These are phyloP conservation scores for Pteromalus puparum DNA, from an alignment of 1,140 invertebrate genomes.

Conservation along the genomic window DNA sequence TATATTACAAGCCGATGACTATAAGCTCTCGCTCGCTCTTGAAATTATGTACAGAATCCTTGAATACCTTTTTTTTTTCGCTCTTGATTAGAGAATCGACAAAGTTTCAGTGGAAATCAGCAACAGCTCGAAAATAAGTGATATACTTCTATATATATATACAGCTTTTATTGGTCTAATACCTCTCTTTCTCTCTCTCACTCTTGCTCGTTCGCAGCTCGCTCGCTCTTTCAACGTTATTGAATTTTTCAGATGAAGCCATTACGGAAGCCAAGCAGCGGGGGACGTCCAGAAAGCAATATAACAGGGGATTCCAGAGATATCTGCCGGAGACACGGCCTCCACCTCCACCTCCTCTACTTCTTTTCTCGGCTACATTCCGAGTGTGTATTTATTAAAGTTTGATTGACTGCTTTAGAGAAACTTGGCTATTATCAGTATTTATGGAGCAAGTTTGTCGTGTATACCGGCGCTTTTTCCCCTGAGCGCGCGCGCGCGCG, in stretches of 20 bases:
- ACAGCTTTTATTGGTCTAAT: not conserved
- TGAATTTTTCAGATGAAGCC: constrained; percentile 26
- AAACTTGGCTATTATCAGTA: constrained; percentile 1
- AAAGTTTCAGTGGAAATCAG: not conserved
- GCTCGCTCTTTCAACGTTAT: constrained; percentile 2
- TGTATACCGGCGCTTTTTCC: not conserved
- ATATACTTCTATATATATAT: not conserved
- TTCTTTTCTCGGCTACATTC: not conserved
- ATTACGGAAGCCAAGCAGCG: not conserved
- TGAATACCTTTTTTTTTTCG: too few relatives aligned
- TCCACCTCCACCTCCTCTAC: not conserved
- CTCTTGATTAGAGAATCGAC: too few relatives aligned
- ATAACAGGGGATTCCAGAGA: not conserved
- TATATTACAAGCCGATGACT: too few relatives aligned
- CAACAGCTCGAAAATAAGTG: too few relatives aligned
- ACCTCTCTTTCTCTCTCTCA: not conserved
- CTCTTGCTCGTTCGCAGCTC: too few relatives aligned
- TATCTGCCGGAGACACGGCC: constrained; percentile 2
- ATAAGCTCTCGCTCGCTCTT: too few relatives aligned
- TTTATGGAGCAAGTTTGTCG: constrained; percentile 1
- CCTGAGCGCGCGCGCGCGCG: too few relatives aligned
- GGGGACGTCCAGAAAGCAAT: not conserved
- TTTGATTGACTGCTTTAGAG: constrained; percentile 16
- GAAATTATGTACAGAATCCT: too few relatives aligned
- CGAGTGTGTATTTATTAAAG: constrained; percentile 27